phyloP scores from a whole-genome alignment of 2,113 vertebrate species.

The Jacana jacana region DNA sequence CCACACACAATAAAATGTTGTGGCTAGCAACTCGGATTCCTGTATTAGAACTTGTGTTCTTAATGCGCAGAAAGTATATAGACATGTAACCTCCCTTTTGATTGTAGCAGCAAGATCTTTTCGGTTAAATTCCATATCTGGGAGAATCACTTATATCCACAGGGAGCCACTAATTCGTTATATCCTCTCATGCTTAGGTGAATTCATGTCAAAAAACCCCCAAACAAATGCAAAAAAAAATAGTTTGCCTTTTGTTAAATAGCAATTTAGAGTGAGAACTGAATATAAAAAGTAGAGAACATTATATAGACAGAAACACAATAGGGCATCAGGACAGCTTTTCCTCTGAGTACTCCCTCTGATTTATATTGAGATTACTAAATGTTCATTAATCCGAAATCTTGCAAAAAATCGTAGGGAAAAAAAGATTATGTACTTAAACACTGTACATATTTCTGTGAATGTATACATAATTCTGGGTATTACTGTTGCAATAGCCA shows the following conservation, averaged over 20 bases:
- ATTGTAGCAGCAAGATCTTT: not conserved
- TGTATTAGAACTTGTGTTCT: not conserved
- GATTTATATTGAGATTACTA: not conserved
- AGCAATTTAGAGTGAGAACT: not conserved
- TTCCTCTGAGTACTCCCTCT: not conserved
- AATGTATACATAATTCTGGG: not conserved
- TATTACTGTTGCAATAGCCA: not conserved
- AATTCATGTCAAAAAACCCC: not conserved
- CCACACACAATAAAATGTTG: not conserved
- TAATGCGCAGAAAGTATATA: not conserved
- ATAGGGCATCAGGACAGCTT: not conserved
- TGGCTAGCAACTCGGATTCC: not conserved
- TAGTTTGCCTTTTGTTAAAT: not conserved
- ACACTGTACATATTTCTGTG: not conserved
- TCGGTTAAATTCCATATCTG: not conserved
- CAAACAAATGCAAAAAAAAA: not conserved
- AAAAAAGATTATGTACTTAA: not conserved
- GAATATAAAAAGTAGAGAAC: not conserved
- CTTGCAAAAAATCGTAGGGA: not conserved
- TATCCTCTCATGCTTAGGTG: not conserved
- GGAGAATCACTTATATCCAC: not conserved
- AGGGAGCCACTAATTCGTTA: conserved; percentile 5
- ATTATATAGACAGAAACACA: not conserved
- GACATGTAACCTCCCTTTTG: not conserved
- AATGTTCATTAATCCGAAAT: not conserved